Evolutionary conservation across 2,797 vertebrate species (phyloP).

Genomic region (Urocyon cinereoargenteus): DNA sequence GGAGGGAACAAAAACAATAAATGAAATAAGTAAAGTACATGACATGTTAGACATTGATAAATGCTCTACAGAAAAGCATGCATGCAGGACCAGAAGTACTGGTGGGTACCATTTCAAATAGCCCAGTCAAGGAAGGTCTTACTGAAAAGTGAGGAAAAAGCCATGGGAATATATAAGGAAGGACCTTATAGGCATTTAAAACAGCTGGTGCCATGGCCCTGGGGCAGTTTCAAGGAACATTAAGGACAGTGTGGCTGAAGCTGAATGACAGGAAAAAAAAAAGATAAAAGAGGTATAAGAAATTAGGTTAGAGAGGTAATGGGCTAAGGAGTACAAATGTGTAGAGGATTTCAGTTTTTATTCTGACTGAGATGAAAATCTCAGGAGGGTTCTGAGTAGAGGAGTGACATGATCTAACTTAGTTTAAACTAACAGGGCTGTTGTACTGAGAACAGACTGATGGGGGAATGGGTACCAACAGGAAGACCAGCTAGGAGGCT

Average conservation of each 20-base stretch:
- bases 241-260: background rate
- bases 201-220: background rate
- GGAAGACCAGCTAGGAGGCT: background rate
- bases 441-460: background rate
- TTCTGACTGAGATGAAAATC: background rate
- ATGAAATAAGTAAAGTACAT: constrained; percentile 15
- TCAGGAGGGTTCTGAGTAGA: background rate
- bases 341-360: background rate
- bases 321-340: background rate
- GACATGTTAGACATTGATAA: background rate
- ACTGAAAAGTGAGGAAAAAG: background rate
- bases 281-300: background rate
- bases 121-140: background rate
- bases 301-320: background rate
- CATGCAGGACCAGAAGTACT: background rate
- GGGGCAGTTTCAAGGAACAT: background rate
- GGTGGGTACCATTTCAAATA: background rate
- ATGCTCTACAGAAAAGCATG: background rate
- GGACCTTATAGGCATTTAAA: background rate
- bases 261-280: background rate
- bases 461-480: background rate
- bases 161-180: background rate
- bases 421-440: background rate
- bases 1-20: background rate
- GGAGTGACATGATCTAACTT: background rate